These are phyloP conservation scores for Tenebrosternarchus preto DNA, from an alignment of 2,113 vertebrate genomes.

Conservation along the genomic window DNA sequence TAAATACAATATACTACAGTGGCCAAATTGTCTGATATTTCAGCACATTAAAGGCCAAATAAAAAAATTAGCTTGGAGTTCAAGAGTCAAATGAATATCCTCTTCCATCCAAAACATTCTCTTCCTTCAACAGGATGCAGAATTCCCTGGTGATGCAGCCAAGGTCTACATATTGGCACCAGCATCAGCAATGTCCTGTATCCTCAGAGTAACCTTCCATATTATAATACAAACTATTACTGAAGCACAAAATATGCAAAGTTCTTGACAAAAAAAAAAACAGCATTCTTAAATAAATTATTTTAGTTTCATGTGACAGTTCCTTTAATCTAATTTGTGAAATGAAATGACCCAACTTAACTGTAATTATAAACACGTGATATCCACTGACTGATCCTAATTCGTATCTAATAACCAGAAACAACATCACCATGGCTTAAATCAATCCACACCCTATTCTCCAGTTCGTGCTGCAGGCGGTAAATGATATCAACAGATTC, in stretches of 20 bases:
- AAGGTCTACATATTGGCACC: too few relatives aligned
- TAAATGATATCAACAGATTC: slow-evolving; percentile 58
- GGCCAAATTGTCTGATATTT: background rate
- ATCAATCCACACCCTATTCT: slow-evolving; percentile 54
- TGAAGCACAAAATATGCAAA: background rate
- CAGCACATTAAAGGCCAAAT: slow-evolving; percentile 4
- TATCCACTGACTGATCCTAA: slow-evolving; percentile 48
- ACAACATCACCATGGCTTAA: slow-evolving; percentile 50
- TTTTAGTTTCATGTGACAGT: background rate
- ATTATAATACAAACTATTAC: too few relatives aligned
- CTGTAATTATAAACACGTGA: background rate
- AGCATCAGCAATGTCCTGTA: too few relatives aligned
- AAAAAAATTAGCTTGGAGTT: too few relatives aligned
- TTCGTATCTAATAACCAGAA: slow-evolving; percentile 52
- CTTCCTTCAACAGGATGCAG: slow-evolving; percentile 36
- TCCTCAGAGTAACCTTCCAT: too few relatives aligned
- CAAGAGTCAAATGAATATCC: too few relatives aligned
- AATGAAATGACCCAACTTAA: slow-evolving; percentile 18
- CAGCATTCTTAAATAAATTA: slow-evolving; percentile 4
- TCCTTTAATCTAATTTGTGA: slow-evolving; percentile 25
- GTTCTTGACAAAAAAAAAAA: too few relatives aligned
- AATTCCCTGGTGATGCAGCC: background rate
- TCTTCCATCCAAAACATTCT: slow-evolving; percentile 17
- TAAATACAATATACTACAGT: too few relatives aligned
- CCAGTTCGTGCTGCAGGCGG: slow-evolving; percentile 37